These are phyloP conservation scores for Musca vetustissima DNA, from an alignment of 1,140 invertebrate genomes.

Conservation along the genomic window DNA sequence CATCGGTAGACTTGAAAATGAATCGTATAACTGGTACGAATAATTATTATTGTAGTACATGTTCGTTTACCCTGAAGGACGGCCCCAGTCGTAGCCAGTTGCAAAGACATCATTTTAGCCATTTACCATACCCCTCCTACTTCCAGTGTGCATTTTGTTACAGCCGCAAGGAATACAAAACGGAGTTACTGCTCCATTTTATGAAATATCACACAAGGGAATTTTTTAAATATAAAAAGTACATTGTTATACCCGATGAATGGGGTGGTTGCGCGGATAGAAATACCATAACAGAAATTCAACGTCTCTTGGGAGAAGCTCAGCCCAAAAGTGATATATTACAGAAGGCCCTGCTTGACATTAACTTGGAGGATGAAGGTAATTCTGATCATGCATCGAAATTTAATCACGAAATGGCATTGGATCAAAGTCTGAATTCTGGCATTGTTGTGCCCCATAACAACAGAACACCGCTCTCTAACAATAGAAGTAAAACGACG, in stretches of 20 bases:
- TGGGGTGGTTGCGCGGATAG: conserved; percentile 34
- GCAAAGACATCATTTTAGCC: conserved; percentile 25
- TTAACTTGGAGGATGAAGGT: conserved; percentile 37
- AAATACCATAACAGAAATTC: conserved; percentile 25
- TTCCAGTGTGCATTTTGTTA: conserved; percentile 28
- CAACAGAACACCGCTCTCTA: not conserved
- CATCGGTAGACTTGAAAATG: conserved; percentile 20
- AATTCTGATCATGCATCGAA: not conserved
- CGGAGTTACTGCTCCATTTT: conserved; percentile 27
- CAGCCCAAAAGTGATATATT: conserved; percentile 32
- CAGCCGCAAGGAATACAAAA: conserved; percentile 22
- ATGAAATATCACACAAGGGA: conserved; percentile 39
- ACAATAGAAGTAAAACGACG: no score
- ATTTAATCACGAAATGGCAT: conserved; percentile 11
- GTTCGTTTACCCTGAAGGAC: conserved; percentile 1
- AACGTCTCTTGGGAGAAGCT: conserved; percentile 16
- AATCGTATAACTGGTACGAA: conserved; percentile 21
- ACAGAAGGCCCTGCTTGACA: conserved; percentile 38
- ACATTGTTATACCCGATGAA: conserved; percentile 29
- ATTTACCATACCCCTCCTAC: conserved; percentile 16
- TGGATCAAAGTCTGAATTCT: conserved; percentile 13
- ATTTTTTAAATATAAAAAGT: conserved; percentile 43
- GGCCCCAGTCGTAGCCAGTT: not conserved
- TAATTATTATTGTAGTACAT: conserved; percentile 26
- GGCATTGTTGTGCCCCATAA: not conserved